Evolutionary conservation across 2,888 invertebrate genomes (phyloP), one percentile per base, ranked within the genome.

Genomic region (Heliconius hortense): DNA sequence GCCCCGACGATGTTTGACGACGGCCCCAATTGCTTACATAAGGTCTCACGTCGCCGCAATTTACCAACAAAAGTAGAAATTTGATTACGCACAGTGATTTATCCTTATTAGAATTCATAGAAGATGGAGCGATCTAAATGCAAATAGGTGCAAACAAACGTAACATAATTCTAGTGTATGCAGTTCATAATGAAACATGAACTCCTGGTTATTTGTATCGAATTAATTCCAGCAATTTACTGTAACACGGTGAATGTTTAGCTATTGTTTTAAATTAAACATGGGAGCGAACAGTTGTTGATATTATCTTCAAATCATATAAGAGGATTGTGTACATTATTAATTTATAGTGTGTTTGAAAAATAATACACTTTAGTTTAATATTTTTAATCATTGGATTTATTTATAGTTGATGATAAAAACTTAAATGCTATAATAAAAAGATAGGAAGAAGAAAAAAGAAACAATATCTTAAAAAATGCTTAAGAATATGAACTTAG

Each of bases 81-180:
- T 84, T 86, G 83, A 85, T 83, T 74, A 81, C 82, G 79, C 73
- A 73, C 79, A 80, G 82, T 87, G 87, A 89, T 87, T 87, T 87
- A 85, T 84, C 80, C 83, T 82, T 88, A 88, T 89, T 89, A 88
- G 84, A 87, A 90, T 90, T 89, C 89, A 89, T 86, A 84, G 71
- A 77, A 71, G 63, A 76, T 79, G 83, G 82, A 82, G 84, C 84
- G 84, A 86, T 85, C 80, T 84, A 90, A 89, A 91, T 91, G 91
- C 88, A 87, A 91, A 82, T 85, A 88, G 85, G 82, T 82, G 86
- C 86, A 86, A 89, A 89, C 88, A 88, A 86, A 87, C 84, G 83
- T 80, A 82, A 70, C 75, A 70, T 84, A 84, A 77, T 75, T 74
- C 56, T 70, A 70, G 72, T 72, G 74, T 72, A 74, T 74, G 76